A percentile compares a stretch with the other conserved stretches of the same genome.
These are phyloP conservation scores for Syrphus vitripennis DNA, from an alignment of 2,888 invertebrate genomes.

Conservation along the genomic window DNA sequence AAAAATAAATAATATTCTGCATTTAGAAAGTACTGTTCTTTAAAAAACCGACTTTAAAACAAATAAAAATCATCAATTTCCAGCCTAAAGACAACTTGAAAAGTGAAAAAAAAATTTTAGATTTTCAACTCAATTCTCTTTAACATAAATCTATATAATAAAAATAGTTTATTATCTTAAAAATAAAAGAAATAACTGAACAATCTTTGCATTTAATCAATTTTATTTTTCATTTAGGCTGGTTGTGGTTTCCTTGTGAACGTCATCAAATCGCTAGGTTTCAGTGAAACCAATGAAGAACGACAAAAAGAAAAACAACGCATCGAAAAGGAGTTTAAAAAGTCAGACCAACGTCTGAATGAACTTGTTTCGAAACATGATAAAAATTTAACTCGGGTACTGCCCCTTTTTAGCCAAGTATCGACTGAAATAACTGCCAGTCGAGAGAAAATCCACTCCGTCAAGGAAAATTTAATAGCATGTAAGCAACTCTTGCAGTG, in stretches of 20 bases:
- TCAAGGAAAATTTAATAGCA: slow-evolving; percentile 90
- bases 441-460: slow-evolving; percentile 88
- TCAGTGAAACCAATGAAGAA: slow-evolving; percentile 96
- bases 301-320: slow-evolving; percentile 95
- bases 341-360: slow-evolving; percentile 94
- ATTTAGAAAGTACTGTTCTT: neutral
- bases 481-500: slow-evolving; percentile 94
- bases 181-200: slow-evolving; percentile 5
- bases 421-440: slow-evolving; percentile 90
- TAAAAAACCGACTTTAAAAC: neutral
- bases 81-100: neutral
- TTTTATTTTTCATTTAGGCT: slow-evolving; percentile 76
- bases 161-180: slow-evolving; percentile 41
- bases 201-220: neutral
- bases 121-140: neutral
- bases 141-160: neutral
- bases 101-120: slow-evolving; percentile 30
- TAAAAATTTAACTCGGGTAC: slow-evolving; percentile 88
- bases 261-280: slow-evolving; percentile 95
- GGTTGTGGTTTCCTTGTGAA: slow-evolving; percentile 91
- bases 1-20: neutral
- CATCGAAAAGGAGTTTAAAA: slow-evolving; percentile 95
- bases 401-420: slow-evolving; percentile 88
- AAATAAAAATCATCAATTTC: neutral
- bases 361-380: slow-evolving; percentile 94